phyloP scores from a whole-genome alignment of 2,113 vertebrate genomes.

The Suricata suricatta region DNA sequence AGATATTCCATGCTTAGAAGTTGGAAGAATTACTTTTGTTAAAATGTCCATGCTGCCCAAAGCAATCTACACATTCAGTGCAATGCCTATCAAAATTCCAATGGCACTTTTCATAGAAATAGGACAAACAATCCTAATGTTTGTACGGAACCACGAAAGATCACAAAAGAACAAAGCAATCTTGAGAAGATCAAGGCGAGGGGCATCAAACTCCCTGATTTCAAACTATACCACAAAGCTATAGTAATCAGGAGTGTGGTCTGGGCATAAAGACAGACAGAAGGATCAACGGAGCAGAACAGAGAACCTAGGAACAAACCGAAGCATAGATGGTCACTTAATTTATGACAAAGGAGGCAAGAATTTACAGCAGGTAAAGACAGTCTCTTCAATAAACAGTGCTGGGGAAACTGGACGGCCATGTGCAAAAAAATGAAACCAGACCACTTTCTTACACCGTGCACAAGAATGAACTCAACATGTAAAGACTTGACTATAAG shows the following conservation, averaged over 20 bases:
- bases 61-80: not conserved
- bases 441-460: not conserved
- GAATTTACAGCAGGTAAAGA: not conserved
- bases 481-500: not conserved
- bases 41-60: not conserved
- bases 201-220: not conserved
- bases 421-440: not conserved
- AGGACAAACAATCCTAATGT: not conserved
- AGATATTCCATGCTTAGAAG: not conserved
- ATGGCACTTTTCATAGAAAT: not conserved
- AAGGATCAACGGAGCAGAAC: not conserved
- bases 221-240: not conserved
- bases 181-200: not conserved
- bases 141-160: not conserved
- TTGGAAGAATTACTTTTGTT: not conserved
- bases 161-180: not conserved
- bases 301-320: not conserved
- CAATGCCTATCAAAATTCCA: not conserved
- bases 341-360: not conserved
- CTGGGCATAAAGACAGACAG: not conserved
- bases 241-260: not conserved
- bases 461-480: not conserved
- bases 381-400: not conserved
- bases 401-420: not conserved
- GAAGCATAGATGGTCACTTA: not conserved